A percentile compares a stretch with the other conserved stretches of the same genome.
Evolutionary conservation across 2,888 invertebrate species (phyloP).

Genomic region (Drosophila atripex): DNA sequence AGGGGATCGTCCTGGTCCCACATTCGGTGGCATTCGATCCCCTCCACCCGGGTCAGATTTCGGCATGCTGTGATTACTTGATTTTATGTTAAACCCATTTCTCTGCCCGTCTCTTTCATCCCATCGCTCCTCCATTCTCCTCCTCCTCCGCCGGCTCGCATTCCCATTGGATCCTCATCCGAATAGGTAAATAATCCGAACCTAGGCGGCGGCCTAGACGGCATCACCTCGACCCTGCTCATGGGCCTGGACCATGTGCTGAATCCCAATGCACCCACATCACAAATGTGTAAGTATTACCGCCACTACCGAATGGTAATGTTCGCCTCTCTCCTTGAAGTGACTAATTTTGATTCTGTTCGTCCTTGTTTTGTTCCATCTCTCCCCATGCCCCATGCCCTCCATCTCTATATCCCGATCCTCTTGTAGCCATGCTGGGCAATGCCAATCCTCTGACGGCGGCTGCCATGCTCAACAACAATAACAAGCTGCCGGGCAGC

Average conservation of each 20-base stretch:
- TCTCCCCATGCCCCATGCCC: background rate
- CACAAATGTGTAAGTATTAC: constrained; percentile 70
- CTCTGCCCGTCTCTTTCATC: background rate
- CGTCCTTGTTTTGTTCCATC: constrained; percentile 4
- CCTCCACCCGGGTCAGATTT: background rate
- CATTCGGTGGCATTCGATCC: background rate
- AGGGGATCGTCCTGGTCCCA: background rate
- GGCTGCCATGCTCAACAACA: constrained; percentile 75
- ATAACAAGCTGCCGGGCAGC: constrained; percentile 61
- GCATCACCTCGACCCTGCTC: constrained; percentile 51
- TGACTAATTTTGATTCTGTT: constrained; percentile 1
- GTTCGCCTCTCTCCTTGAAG: background rate
- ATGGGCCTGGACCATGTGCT: constrained; percentile 65
- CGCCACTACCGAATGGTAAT: background rate
- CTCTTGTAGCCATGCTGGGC: constrained; percentile 53
- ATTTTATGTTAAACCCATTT: background rate
- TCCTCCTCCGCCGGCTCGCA: background rate
- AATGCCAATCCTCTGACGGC: constrained; percentile 56
- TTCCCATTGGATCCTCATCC: background rate
- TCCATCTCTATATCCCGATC: constrained; percentile 6
- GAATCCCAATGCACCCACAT: constrained; percentile 46
- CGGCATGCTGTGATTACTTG: constrained; percentile 7
- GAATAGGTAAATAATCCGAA: constrained; percentile 75
- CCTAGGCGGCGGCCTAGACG: constrained; percentile 47
- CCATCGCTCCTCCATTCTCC: constrained; percentile 1